These are phyloP conservation scores for Halocynthia roretzi DNA, from an alignment of 23 tunicate species.

Conservation along the genomic window DNA sequence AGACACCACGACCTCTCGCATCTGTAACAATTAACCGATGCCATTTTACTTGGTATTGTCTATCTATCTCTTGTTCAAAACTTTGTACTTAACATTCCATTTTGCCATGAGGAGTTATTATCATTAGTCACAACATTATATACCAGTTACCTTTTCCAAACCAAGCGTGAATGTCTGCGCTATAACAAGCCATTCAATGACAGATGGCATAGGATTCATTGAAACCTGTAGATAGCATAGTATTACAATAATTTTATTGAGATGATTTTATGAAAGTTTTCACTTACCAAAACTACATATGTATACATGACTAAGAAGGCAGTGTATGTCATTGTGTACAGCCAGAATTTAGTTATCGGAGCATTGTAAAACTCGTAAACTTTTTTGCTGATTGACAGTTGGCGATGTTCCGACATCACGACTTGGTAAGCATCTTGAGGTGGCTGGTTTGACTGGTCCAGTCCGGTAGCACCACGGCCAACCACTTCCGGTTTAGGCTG, in stretches of 20 bases:
- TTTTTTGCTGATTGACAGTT: slow-evolving; percentile 61
- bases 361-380: slow-evolving; percentile 95
- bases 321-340: slow-evolving; percentile 55
- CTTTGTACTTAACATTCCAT: too few species aligned
- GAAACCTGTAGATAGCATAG: slow-evolving; percentile 13
- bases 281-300: slow-evolving; percentile 65
- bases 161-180: slow-evolving; percentile 49
- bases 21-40: slow-evolving; percentile 18
- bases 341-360: slow-evolving; percentile 97
- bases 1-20: slow-evolving; percentile 70
- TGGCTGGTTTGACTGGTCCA: slow-evolving; percentile 18
- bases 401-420: slow-evolving; percentile 32
- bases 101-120: too few species aligned
- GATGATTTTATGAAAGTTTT: background rate
- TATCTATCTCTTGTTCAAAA: too few species aligned
- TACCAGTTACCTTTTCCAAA: slow-evolving; percentile 52
- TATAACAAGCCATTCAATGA: slow-evolving; percentile 65
- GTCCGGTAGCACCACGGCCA: slow-evolving; percentile 27
- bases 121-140: too few species aligned
- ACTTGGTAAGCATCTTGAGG: slow-evolving; percentile 59
- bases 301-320: slow-evolving; percentile 53
- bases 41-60: background rate
- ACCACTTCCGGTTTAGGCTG: slow-evolving; percentile 69
- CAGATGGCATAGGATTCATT: slow-evolving; percentile 41
- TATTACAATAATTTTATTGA: slow-evolving; percentile 1